phyloP scores from a whole-genome alignment of 2,888 invertebrate genomes.

The Macropis europaea region DNA sequence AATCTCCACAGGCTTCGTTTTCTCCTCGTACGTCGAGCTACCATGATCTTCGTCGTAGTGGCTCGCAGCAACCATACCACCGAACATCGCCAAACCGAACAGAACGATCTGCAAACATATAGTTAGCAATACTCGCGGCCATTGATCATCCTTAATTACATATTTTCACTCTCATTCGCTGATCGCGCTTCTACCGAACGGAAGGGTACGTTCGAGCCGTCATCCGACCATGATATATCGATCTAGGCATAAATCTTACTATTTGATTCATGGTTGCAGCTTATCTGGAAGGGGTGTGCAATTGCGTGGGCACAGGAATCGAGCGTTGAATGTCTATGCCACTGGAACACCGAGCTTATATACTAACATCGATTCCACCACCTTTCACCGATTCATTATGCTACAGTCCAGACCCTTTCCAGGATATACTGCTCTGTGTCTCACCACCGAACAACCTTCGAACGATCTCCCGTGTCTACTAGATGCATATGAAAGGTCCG shows the following conservation, averaged over 20 bases:
- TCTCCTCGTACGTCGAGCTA: constrained; percentile 74
- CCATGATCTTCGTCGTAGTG: constrained; percentile 69
- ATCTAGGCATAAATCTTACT: constrained; percentile 65
- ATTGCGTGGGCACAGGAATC: constrained; percentile 40
- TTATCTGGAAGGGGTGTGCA: constrained; percentile 28
- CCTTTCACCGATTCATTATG: constrained; percentile 72
- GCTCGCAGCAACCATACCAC: constrained; percentile 57
- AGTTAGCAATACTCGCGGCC: background rate
- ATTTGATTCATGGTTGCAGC: constrained; percentile 66
- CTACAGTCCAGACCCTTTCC: constrained; percentile 66
- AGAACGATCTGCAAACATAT: constrained; percentile 63
- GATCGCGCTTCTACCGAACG: too few species aligned
- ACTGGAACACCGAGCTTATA: constrained; percentile 71
- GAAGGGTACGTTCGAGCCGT: too few species aligned
- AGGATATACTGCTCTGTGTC: constrained; percentile 30
- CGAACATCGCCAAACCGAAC: constrained; percentile 55
- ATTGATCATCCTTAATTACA: too few species aligned
- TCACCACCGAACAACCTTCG: constrained; percentile 18
- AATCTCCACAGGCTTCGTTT: constrained; percentile 70
- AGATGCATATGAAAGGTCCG: constrained; percentile 51
- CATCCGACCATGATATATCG: too few species aligned
- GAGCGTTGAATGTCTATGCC: constrained; percentile 69
- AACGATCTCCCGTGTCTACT: constrained; percentile 13
- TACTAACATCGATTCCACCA: constrained; percentile 75
- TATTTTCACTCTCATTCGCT: too few species aligned